Conservation (phyloP, 2,797 vertebrate genomes). For the Mergus octosetaceus region DNA sequence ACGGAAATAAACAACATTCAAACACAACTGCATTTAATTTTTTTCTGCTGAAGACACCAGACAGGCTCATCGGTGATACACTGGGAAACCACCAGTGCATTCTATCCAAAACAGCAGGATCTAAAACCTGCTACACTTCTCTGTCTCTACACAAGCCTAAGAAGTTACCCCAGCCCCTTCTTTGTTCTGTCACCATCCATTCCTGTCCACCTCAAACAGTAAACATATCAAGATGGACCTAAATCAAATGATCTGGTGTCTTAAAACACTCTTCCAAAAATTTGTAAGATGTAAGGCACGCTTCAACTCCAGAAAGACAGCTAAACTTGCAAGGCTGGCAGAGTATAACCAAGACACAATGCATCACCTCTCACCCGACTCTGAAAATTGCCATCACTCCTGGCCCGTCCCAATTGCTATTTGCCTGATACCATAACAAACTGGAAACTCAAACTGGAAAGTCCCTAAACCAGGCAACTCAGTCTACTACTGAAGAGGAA, state of each 20-base stretch:
- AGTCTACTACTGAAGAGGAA: not conserved
- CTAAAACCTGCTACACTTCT: not conserved
- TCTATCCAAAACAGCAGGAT: not conserved
- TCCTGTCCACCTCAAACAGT: not conserved
- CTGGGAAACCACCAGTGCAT: not conserved
- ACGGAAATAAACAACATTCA: not conserved
- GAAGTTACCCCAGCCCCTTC: not conserved
- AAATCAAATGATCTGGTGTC: not conserved
- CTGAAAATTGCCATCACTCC: not conserved
- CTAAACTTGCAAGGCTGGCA: not conserved
- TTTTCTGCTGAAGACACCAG: not conserved
- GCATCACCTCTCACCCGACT: not conserved
- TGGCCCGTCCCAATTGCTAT: not conserved
- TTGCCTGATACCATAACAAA: not conserved
- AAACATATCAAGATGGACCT: slow-evolving; percentile 3
- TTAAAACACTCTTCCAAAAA: not conserved
- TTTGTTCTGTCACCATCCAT: not conserved
- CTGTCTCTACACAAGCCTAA: not conserved
- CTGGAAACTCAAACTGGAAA: not conserved
- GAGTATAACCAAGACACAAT: not conserved
- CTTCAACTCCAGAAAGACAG: not conserved
- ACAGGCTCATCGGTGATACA: not conserved
- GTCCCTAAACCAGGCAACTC: not conserved
- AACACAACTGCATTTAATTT: not conserved
- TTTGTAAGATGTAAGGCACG: not conserved